Base-by-base conservation (phyloP, 2,888 invertebrate species). In the Pristionchus japonicus region DNA sequence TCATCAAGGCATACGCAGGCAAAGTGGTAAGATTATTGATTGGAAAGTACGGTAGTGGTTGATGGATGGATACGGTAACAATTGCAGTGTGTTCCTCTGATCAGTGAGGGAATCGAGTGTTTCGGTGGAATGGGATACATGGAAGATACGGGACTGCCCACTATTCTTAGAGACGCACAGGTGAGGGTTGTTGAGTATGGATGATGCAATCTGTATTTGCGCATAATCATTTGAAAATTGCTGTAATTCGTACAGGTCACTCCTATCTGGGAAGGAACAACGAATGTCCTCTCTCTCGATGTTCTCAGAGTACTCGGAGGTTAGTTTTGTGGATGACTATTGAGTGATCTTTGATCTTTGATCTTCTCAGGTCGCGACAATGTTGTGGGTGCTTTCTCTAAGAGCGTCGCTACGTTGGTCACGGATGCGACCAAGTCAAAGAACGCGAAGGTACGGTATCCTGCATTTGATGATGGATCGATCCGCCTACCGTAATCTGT, bases 201-300 rank as follows among this genome's bases (percentile, higher is more conserved):
- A n/a, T n/a, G n/a, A n/a, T n/a, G n/a, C n/a, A n/a, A n/a, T n/a
- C n/a, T n/a, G n/a, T n/a, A n/a, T n/a, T n/a, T n/a, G n/a, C n/a
- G n/a, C n/a, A n/a, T n/a, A 17, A 49, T 49, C 61, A 9, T 61
- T 31, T 27, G 15, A 15, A 52, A 20, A 52, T 34, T 34, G 40
- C 37, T 31, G n/a, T 43, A 1, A 3, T 31, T 23, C 52, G 7
- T 83, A 0, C 20, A 95, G 95, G 96, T 96, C 1, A 93, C 95
- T 52, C 95, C 96, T 27, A 96, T 96, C 89, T 96, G 96, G 96
- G 96, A 96, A 93, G 96, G 96, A 31, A 96, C 96, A 1, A 96
- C 96, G 13, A 96, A 96, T 92, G 95, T 96, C 61, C 93, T 96
- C 64, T 95, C 95, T 0, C 93, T 96, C 57, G 96, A 96, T 92